Conservation (phyloP, 2,113 vertebrate genomes). For the Ovibos moschatus region DNA sequence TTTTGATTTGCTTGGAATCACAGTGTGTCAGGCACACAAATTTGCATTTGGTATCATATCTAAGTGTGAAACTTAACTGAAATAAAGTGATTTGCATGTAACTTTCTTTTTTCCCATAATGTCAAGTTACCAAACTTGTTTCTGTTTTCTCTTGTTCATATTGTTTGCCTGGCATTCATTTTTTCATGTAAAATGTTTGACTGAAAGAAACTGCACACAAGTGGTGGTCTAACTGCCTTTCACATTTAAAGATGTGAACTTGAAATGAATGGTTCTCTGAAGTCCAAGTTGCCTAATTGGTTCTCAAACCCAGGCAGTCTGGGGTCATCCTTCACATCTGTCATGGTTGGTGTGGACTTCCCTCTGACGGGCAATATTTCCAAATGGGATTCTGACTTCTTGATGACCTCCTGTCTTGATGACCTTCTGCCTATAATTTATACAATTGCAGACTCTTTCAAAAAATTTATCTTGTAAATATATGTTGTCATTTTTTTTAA, state of each 20-base stretch:
- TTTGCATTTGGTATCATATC: not conserved
- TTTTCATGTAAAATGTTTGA: not conserved
- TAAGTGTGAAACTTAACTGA: not conserved
- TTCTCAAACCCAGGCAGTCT: not conserved
- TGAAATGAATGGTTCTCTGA: not conserved
- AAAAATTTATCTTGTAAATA: not conserved
- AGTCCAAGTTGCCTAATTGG: rapidly evolving
- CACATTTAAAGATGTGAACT: not conserved
- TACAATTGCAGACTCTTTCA: not conserved
- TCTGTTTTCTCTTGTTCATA: not conserved
- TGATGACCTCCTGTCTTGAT: not conserved
- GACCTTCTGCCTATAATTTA: not conserved
- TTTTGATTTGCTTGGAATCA: not conserved
- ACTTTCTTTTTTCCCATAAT: not conserved
- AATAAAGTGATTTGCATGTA: not conserved
- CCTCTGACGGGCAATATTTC: rapidly evolving
- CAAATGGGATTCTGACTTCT: not conserved
- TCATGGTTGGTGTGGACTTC: not conserved
- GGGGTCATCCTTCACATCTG: rapidly evolving
- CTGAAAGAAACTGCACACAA: not conserved
- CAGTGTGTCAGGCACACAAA: not conserved
- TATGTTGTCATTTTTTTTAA: not conserved
- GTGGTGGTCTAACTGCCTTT: not conserved
- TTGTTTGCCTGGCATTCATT: not conserved
- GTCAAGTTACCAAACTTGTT: not conserved